phyloP scores from a whole-genome alignment of 2,888 invertebrate genomes.

The Erpobdella octoculata region DNA sequence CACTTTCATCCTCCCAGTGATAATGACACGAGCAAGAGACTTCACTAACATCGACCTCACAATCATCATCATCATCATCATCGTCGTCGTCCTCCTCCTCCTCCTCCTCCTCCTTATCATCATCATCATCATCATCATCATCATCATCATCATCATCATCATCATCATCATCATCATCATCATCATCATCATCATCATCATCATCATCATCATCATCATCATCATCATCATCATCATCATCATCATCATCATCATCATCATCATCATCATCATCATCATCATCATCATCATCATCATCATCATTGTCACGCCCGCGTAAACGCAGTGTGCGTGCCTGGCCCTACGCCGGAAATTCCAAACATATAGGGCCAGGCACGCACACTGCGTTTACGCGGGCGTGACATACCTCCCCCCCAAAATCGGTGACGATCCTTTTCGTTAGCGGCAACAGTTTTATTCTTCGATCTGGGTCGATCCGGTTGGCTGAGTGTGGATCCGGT shows the following conservation, averaged over 20 bases:
- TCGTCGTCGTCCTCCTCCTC: conserved; percentile 5
- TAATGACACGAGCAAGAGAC: no score
- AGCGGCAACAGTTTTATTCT: no score
- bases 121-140: conserved; percentile 7
- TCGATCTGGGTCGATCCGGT: no score
- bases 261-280: not conserved
- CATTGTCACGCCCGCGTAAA: no score
- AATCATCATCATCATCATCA: conserved; percentile 14
- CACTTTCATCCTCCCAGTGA: no score
- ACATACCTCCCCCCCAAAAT: no score
- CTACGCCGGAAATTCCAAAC: no score
- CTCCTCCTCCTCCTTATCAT: not conserved
- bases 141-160: conserved; percentile 2
- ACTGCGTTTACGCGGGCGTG: no score
- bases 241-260: conserved; percentile 5
- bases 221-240: not conserved
- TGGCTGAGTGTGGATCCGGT: no score
- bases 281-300: not conserved
- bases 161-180: not conserved
- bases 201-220: conserved; percentile 2
- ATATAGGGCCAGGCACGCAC: no score
- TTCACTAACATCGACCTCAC: not conserved
- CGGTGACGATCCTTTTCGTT: no score
- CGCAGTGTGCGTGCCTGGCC: no score
- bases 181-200: not conserved